These are phyloP conservation scores for Tryphoninae sp. DNA, from an alignment of 2,888 invertebrate species.

Conservation along the genomic window DNA sequence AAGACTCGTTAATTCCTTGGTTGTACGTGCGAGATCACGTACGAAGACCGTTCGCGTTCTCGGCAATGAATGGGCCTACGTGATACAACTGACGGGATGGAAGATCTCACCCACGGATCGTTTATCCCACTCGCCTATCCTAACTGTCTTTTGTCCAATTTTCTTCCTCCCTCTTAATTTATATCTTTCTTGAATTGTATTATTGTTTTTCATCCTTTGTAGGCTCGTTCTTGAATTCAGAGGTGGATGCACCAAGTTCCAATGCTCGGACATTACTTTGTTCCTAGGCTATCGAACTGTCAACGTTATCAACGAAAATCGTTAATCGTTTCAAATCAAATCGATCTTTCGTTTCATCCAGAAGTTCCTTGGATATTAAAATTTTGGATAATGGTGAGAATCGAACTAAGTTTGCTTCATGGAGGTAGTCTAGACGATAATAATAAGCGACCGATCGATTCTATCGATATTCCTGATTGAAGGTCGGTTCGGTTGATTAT, in stretches of 20 bases:
- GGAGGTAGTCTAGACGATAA: conserved; percentile 30
- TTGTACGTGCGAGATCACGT: conserved; percentile 75
- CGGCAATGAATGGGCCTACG: conserved; percentile 58
- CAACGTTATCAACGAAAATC: no score
- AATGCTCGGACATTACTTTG: no score
- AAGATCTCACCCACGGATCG: conserved; percentile 46
- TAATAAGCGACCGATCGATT: conserved; percentile 26
- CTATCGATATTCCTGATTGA: conserved; percentile 44
- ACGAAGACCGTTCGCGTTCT: conserved; percentile 59
- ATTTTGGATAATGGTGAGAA: neutral
- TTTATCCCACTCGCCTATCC: neutral
- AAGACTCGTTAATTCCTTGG: conserved; percentile 72
- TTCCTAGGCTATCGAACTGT: no score
- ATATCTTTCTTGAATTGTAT: neutral
- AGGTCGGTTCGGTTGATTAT: conserved; percentile 52
- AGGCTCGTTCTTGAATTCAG: neutral
- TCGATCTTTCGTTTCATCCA: no score
- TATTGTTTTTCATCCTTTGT: neutral
- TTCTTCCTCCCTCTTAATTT: conserved; percentile 10
- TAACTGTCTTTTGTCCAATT: conserved; percentile 15
- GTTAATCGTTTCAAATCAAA: no score
- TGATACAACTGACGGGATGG: conserved; percentile 53
- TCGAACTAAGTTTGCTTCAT: neutral
- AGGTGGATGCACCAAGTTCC: neutral
- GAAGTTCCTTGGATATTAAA: neutral